These are phyloP conservation scores for Hyperopisus bebe DNA, from an alignment of 2,113 vertebrate genomes.

Conservation along the genomic window DNA sequence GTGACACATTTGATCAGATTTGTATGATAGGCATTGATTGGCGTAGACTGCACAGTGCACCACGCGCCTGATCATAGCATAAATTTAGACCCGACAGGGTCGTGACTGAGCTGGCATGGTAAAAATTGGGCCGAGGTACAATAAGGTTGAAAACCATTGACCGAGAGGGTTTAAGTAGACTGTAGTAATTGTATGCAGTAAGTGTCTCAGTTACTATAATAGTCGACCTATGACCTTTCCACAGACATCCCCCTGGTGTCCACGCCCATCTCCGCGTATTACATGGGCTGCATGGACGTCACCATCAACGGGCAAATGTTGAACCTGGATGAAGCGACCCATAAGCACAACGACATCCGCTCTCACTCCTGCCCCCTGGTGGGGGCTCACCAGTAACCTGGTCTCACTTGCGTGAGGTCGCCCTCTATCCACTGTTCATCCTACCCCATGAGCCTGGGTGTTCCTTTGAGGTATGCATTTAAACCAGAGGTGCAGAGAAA, in stretches of 20 bases:
- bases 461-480: background rate
- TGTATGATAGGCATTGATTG: too few species aligned
- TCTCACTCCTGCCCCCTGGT: slow-evolving; percentile 88
- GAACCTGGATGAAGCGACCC: slow-evolving; percentile 79
- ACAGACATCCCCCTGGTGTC: slow-evolving; percentile 82
- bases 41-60: too few species aligned
- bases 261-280: slow-evolving; percentile 79
- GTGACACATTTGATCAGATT: too few species aligned
- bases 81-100: background rate
- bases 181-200: background rate
- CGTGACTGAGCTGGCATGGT: too few species aligned
- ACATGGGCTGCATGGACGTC: slow-evolving; percentile 85
- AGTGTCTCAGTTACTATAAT: background rate
- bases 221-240: slow-evolving; percentile 7
- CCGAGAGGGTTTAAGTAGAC: too few species aligned
- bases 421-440: background rate
- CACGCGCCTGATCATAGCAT: too few species aligned
- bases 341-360: slow-evolving; percentile 86
- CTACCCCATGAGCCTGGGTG: background rate
- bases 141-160: too few species aligned
- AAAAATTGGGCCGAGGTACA: background rate
- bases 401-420: background rate
- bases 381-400: slow-evolving; percentile 46
- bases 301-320: slow-evolving; percentile 60
- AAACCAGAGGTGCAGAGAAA: slow-evolving; percentile 32